phyloP scores from a whole-genome alignment of 2,113 vertebrate genomes.

The Toxotes jaculatrix region DNA sequence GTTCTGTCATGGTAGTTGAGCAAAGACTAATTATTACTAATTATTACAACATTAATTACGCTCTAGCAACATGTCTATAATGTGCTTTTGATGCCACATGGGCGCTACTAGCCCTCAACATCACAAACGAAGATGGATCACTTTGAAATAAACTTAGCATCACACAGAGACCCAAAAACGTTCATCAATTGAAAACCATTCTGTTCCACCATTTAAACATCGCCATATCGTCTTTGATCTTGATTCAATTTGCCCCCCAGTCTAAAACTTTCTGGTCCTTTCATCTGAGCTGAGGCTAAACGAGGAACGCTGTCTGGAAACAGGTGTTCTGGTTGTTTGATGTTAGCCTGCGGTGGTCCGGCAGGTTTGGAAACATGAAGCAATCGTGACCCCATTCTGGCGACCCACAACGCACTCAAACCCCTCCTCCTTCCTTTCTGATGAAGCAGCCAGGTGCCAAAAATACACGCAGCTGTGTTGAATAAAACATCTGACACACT shows the following conservation, averaged over 20 bases:
- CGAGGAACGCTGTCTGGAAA: conserved; percentile 52
- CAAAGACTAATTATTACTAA: no score
- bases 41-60: no score
- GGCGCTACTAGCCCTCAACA: neutral
- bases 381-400: conserved; percentile 65
- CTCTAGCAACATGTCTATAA: neutral
- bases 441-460: conserved; percentile 66
- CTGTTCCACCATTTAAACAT: conserved; percentile 61
- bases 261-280: conserved; percentile 70
- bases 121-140: conserved; percentile 20
- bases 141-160: conserved; percentile 44
- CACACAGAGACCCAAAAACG: conserved; percentile 42
- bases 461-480: conserved; percentile 72
- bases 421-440: conserved; percentile 21
- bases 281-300: conserved; percentile 65
- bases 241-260: conserved; percentile 33
- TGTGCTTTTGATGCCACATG: neutral
- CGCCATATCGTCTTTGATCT: conserved; percentile 63
- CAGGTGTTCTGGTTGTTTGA: conserved; percentile 77
- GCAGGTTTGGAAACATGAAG: conserved; percentile 62
- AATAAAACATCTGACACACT: conserved; percentile 77
- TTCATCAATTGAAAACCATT: conserved; percentile 55
- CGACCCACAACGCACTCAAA: conserved; percentile 26
- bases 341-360: conserved; percentile 61
- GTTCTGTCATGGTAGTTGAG: no score